Percentiles rank a stretch among this genome's conserved stretches.
Evolutionary conservation across 2,888 invertebrate species (phyloP).

Genomic region (Acanthosepion lycidas): DNA sequence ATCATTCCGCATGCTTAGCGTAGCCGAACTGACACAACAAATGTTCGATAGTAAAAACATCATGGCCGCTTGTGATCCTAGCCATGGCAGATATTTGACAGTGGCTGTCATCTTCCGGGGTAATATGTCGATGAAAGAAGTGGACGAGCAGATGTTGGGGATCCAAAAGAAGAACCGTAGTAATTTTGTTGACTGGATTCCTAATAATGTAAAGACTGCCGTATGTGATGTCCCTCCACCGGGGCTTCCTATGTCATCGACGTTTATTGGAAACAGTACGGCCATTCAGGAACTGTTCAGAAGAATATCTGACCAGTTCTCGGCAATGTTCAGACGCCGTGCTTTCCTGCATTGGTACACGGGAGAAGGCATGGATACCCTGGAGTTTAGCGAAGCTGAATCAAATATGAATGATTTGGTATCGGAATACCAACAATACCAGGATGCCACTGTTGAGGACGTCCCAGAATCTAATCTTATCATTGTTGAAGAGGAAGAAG

Average conservation of each 20-base stretch:
- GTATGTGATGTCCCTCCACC: slow-evolving; percentile 95
- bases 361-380: slow-evolving; percentile 96
- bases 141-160: slow-evolving; percentile 90
- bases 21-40: slow-evolving; percentile 76
- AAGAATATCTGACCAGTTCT: slow-evolving; percentile 88
- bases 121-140: slow-evolving; percentile 74
- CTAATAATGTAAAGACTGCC: slow-evolving; percentile 80
- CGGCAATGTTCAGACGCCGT: slow-evolving; percentile 83
- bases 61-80: slow-evolving; percentile 70
- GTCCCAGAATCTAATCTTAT: slow-evolving; percentile 56
- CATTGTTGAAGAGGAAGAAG: neutral
- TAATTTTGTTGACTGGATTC: slow-evolving; percentile 71
- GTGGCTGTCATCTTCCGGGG: slow-evolving; percentile 72
- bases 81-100: slow-evolving; percentile 70
- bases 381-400: slow-evolving; percentile 97
- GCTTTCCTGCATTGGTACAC: slow-evolving; percentile 99
- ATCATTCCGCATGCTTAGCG: slow-evolving; percentile 83
- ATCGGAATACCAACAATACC: slow-evolving; percentile 75
- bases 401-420: slow-evolving; percentile 88
- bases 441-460: slow-evolving; percentile 57
- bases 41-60: slow-evolving; percentile 94
- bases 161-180: slow-evolving; percentile 77
- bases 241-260: slow-evolving; percentile 91
- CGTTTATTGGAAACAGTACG: slow-evolving; percentile 83
- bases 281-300: slow-evolving; percentile 68